These are phyloP conservation scores for Nephrotoma guestfalica DNA, from an alignment of 2,888 invertebrate genomes.

Conservation along the genomic window DNA sequence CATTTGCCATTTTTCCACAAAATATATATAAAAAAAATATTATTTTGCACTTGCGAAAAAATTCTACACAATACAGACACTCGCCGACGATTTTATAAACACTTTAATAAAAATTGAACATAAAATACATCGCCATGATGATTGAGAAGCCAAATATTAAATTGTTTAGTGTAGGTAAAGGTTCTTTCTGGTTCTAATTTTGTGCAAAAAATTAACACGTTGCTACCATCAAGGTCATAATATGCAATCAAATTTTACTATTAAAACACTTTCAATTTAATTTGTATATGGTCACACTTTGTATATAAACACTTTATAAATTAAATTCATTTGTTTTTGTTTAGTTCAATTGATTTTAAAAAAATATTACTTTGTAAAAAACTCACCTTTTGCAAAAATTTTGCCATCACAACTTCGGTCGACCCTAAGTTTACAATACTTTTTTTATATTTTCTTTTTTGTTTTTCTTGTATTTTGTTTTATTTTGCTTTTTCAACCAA, in stretches of 20 bases:
- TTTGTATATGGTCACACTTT: constrained; percentile 18
- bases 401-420: constrained; percentile 48
- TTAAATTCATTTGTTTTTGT: background rate
- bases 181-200: background rate
- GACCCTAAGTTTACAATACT: constrained; percentile 5
- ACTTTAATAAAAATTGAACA: background rate
- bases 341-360: background rate
- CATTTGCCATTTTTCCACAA: background rate
- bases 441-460: background rate
- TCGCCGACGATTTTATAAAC: background rate
- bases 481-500: background rate
- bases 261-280: background rate
- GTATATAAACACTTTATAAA: background rate
- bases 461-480: background rate
- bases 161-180: constrained; percentile 1
- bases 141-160: background rate
- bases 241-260: background rate
- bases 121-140: background rate
- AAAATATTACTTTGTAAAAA: constrained; percentile 7
- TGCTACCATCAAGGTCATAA: constrained; percentile 1
- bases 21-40: too few species aligned
- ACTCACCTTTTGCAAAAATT: constrained; percentile 65
- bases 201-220: background rate
- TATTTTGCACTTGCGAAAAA: background rate
- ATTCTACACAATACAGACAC: background rate